These are phyloP conservation scores for Adoxophyes honmai DNA, from an alignment of 1,140 invertebrate species.

Conservation along the genomic window DNA sequence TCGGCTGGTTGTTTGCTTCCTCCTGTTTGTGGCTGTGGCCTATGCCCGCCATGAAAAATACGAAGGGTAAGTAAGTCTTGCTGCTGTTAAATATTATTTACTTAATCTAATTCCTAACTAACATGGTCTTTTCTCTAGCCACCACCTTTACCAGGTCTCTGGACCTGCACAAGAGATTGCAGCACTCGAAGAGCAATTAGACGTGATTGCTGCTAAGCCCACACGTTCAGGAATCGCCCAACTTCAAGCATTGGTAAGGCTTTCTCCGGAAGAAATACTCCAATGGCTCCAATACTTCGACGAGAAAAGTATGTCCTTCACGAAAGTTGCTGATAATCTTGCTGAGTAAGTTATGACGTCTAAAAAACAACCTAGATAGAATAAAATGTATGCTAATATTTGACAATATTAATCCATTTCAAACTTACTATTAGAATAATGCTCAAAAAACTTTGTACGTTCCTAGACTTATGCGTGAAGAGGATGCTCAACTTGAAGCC, in stretches of 20 bases:
- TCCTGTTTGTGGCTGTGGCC: conserved; percentile 33
- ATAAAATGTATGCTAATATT: no score
- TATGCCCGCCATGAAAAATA: conserved; percentile 57
- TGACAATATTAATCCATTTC: no score
- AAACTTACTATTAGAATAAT: no score
- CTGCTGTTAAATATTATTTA: conserved; percentile 7
- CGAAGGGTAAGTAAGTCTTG: conserved; percentile 50
- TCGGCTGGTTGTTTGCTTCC: conserved; percentile 36
- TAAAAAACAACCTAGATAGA: not conserved
- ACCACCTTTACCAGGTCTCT: conserved; percentile 48
- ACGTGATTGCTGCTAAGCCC: conserved; percentile 48
- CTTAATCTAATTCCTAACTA: not conserved
- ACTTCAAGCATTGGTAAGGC: conserved; percentile 49
- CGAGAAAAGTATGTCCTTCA: conserved; percentile 38
- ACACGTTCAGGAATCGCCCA: conserved; percentile 34
- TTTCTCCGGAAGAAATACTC: conserved; percentile 48
- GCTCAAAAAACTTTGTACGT: no score
- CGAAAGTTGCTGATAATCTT: conserved; percentile 53
- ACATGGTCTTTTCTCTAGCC: conserved; percentile 29
- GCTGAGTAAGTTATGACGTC: conserved; percentile 44
- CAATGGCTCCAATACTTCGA: conserved; percentile 57
- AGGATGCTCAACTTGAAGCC: conserved; percentile 37
- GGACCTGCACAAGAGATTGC: conserved; percentile 39
- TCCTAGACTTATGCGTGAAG: conserved; percentile 35
- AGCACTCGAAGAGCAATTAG: conserved; percentile 42